Evolutionary conservation across 2,888 invertebrate genomes (phyloP).

Genomic region (Cyrtodaria siliqua): DNA sequence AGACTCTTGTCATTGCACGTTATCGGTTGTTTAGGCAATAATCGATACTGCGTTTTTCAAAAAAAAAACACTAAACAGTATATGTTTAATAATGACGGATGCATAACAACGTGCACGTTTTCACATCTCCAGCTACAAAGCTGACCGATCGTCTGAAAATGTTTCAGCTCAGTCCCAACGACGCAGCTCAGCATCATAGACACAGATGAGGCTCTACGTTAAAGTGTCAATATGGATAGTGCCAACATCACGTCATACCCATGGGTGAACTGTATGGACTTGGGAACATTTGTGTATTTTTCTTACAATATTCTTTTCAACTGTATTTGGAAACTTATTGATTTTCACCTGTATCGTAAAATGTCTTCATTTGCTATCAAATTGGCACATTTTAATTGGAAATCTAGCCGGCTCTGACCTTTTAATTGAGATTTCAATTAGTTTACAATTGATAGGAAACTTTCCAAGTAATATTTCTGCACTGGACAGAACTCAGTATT

Average conservation of each 20-base stretch:
- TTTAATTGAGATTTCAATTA: slow-evolving; percentile 41
- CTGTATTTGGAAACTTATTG: slow-evolving; percentile 43
- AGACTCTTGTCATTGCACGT: too few relatives aligned
- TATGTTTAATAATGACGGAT: too few relatives aligned
- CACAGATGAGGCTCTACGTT: too few relatives aligned
- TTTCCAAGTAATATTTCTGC: too few relatives aligned
- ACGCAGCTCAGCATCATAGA: too few relatives aligned
- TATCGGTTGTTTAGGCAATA: too few relatives aligned
- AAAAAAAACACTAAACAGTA: too few relatives aligned
- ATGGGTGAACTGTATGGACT: slow-evolving; percentile 43
- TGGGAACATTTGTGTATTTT: slow-evolving; percentile 37
- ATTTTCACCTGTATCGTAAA: slow-evolving; percentile 38
- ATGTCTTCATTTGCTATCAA: slow-evolving; percentile 42
- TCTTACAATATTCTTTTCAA: slow-evolving; percentile 51
- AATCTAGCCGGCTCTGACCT: slow-evolving; percentile 52
- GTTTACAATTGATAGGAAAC: slow-evolving; percentile 31
- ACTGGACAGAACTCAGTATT: slow-evolving; percentile 7
- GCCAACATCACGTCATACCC: slow-evolving; percentile 19
- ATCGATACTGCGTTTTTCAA: too few relatives aligned
- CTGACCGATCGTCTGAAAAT: too few relatives aligned
- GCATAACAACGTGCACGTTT: too few relatives aligned
- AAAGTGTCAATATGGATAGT: not conserved
- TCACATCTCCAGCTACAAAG: too few relatives aligned
- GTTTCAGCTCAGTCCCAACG: too few relatives aligned
- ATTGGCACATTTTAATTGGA: slow-evolving; percentile 54